Evolutionary conservation across 2,888 invertebrate species (phyloP), one percentile per base, ranked within the genome.

Genomic region (Gastrophysa polygoni): DNA sequence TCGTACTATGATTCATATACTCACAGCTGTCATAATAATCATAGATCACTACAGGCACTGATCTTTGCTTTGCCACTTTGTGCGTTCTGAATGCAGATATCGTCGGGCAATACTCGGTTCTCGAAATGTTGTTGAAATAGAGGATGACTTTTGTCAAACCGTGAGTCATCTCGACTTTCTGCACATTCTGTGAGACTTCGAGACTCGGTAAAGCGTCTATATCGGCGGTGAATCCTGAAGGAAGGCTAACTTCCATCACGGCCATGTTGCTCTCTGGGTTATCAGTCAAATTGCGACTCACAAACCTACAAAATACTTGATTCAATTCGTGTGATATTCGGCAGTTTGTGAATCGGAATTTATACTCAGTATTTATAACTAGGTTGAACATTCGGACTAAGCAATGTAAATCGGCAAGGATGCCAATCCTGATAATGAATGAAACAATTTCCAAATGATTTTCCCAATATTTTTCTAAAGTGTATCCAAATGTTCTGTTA

Each of bases 21-120:
- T 87, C 78, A 95, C 95, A 91, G 66, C 91, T 92, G 79, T 97
- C 95, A 74, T 96, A 97, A 73, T 97, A 93, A 79, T 98, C 97
- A 71, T 90, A 91, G 44, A 97, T 87, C 44, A 89, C 87, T 66
- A 96, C 93, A 71, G 92, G 88, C 20, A 92, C 94, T 7, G 95
- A 91, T 63, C 92, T 92, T 73, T 95, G 94, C 55, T 91, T 87
- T 2, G 94, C 93, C 10, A 95, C 92, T 76, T 92, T 91, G 77
- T 93, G 89, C 0, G 91, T 91, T 71, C 93, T 87, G 73, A 90
- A 90, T 6, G 93, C 93, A 6, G 91, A 90, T 43, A 96, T 87
- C 2, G 95, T 93, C 21, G 94, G 89, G 77, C 96, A 96, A 59
- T 90, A 88, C 81, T 92, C 91, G 65, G 64, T 81, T 3, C 75